Conservation (phyloP, 2,113 vertebrate genomes). For the Nibea coibor region DNA sequence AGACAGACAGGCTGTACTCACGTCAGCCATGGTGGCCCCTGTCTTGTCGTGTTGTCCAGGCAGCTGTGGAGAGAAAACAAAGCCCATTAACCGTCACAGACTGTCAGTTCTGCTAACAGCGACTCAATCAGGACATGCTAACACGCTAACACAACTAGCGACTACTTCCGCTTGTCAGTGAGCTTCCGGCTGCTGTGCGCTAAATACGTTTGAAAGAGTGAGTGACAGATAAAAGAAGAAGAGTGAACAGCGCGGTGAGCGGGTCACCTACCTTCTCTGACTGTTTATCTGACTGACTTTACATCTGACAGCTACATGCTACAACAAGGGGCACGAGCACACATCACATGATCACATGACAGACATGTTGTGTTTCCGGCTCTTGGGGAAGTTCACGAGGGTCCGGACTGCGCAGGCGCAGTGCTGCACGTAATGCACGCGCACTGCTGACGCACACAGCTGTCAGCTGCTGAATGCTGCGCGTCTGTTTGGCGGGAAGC, state of each 20-base stretch:
- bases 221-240: background rate
- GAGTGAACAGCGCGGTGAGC: no score
- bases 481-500: no score
- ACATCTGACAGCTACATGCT: background rate
- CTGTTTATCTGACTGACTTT: background rate
- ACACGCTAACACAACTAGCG: background rate
- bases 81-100: background rate
- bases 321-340: background rate
- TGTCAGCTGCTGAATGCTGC: no score
- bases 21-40: slow-evolving; percentile 56
- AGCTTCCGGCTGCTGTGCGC: background rate
- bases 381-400: no score
- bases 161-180: background rate
- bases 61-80: slow-evolving; percentile 10
- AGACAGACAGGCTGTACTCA: slow-evolving; percentile 36
- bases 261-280: background rate
- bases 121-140: background rate
- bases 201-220: background rate
- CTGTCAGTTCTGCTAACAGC: background rate
- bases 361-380: slow-evolving; percentile 45
- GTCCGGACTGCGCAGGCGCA: no score
- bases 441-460: no score
- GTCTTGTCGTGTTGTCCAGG: background rate
- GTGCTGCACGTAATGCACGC: no score
- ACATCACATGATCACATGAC: slow-evolving; percentile 50